Evolutionary conservation across 2,888 invertebrate genomes (phyloP), one percentile per base, ranked within the genome.

Genomic region (Parapristionchus giblindavisi): DNA sequence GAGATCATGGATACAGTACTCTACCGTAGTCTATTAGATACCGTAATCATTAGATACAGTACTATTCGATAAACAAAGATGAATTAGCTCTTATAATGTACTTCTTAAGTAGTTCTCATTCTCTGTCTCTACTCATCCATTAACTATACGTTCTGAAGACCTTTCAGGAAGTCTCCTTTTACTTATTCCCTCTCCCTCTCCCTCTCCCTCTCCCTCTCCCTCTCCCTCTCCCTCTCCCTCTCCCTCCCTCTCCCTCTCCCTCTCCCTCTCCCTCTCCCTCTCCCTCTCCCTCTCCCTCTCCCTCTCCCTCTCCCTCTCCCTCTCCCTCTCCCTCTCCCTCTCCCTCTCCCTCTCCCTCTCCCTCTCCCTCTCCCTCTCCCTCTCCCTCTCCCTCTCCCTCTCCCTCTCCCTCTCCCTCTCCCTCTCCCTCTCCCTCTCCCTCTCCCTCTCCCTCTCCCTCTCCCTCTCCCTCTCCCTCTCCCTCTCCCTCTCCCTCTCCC

Each of bases 311-410:
- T 43, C 43, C 17, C 43, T 43, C 43, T 43, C 43, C 17, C 43
- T 43, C 43, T 43, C 43, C 43, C 43, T 14, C 11, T 14, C 11
- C 11, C 43, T 43, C 43, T 17, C 11, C 43, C 11, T 14, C 11
- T 17, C 43, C 17, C 43, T 27, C 63, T 65, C 40, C 43, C 29
- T 43, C 43, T 65, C 40, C 43, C 63, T 40, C 63, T 40, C 32
- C 63, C 63, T 65, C 63, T 43, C 43, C 40, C 40, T 65, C 63
- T 65, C 63, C 11, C n/a, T n/a, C 63, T 24, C 43, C 17, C 11
- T 24, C 43, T 29, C 43, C 29, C 40, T 65, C 40, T 65, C 63
- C 40, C 24, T 65, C 4, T 1, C 2, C 21, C 43, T 14, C 17
- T 17, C 8, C 43, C 17, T 43, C 17, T 43, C 17, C 11, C 43